Evolutionary conservation across 2,113 vertebrate species (phyloP), one percentile per base, ranked within the genome.

Genomic region (Daubentonia madagascariensis): DNA sequence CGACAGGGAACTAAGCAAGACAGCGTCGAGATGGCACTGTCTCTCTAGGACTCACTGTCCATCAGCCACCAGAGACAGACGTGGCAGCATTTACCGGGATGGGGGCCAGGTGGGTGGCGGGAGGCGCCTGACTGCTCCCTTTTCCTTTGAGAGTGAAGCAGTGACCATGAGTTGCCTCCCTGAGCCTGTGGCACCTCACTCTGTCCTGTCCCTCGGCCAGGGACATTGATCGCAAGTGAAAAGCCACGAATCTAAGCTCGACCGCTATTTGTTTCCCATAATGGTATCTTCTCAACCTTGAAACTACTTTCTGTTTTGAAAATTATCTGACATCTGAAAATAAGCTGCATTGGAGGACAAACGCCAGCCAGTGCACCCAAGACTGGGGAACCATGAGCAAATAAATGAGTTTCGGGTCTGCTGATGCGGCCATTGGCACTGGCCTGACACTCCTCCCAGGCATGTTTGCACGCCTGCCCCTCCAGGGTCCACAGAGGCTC

Each of bases 251-350:
- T 25, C 92, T 6, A 0, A 13, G 72, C 73, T 14, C 12, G 83
- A 57, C 72, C 2, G 3, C 25, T 22, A 11, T 88, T 89, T 73
- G 83, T 70, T 91, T 85, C 72, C 90, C 52, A 30, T 92, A 79
- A 94, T 17, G 7, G 87, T 79, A 48, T 61, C 94, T 95, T 50
- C 94, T 97, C 97, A 97, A 97, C 96, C 98, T 95, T 97, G 96
- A 97, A 97, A 95, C 94, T 76, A 52, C 94, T 97, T 97, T 97
- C 96, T 97, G 97, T 85, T 96, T 70, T 20, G 89, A 86, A 97
- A 95, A 96, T 95, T 80, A 70, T 76, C 92, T 85, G 94, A 92
- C 97, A 95, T 84, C 87, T 70, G 87, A 90, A 93, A 97, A 96
- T 25, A 54, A 57, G 86, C 94, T 45, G 0, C 59, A 17, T 20